Base-by-base conservation (phyloP, 2,888 invertebrate genomes). In the Cylloceria caligata region DNA sequence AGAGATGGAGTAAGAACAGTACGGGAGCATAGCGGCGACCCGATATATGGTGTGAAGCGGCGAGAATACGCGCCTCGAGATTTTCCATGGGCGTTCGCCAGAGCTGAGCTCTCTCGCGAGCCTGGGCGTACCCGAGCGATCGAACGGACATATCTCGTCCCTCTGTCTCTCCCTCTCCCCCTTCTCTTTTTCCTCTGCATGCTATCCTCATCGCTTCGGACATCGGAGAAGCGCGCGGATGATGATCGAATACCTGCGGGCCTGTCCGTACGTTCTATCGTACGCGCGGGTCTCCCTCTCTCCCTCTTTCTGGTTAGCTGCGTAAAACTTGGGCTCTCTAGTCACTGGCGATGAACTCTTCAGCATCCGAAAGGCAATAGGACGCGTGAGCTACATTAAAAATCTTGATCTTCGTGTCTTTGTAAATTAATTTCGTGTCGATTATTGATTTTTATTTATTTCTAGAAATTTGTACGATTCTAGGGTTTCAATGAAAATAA, bases 81-180 rank as follows among this genome's bases (percentile, higher is more conserved):
- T 89, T 88, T 84, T 82, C 83, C 64, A 77, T 80, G 87, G 84
- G 85, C 88, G 85, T 87, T 89, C 87, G 87, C 88, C 85, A 86
- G 86, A 69, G 68, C 47, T 19, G 69, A 39, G 69, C 52, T 57
- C 55, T 60, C 16, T 47, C 68, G 64, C 36, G 45, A 45, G 75
- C 81, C 86, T 80, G 80, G 83, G 77, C 84, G 81, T 83, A 84
- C 84, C 86, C 60, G 86, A 83, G 74, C 88, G 71, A 65, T 76
- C 77, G 45, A 67, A 73, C 75, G 68, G 71, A 64, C 79, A 55
- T 71, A 69, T 69, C 73, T 55, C 52, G 62, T 68, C 71, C 19
- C 79, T 47, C 74, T 67, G 68, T 76, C 57, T 13, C 60, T 57
- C 68, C 19, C 13, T 36, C 45, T 11, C 34, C 36, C 83, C 77